Evolutionary conservation across 2,888 invertebrate genomes (phyloP).

Genomic region (Monoplex corrugatus): DNA sequence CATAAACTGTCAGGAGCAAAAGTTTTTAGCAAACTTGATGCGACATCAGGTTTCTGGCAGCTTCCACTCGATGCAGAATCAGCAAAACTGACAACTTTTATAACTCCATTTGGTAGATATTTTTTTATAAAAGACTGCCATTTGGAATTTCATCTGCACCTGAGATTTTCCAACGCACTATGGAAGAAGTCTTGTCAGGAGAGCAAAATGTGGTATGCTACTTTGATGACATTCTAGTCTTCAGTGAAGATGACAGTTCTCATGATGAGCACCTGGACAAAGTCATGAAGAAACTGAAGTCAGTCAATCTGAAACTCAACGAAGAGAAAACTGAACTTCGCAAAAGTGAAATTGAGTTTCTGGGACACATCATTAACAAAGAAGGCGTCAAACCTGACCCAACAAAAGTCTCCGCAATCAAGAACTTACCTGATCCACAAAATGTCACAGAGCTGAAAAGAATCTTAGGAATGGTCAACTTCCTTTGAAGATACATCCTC

Average conservation of each 20-base stretch:
- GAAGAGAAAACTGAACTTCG: conserved; percentile 55
- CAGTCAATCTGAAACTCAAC: conserved; percentile 57
- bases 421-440: conserved; percentile 51
- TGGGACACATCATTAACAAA: conserved; percentile 49
- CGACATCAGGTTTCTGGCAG: conserved; percentile 61
- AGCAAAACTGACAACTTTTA: conserved; percentile 54
- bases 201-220: not conserved
- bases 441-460: conserved; percentile 57
- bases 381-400: conserved; percentile 46
- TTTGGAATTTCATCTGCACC: conserved; percentile 54
- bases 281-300: conserved; percentile 46
- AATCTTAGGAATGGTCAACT: conserved; percentile 62
- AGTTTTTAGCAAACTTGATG: conserved; percentile 53
- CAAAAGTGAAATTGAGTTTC: conserved; percentile 39
- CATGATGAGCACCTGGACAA: conserved; percentile 55
- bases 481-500: conserved; percentile 58
- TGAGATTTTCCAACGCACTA: conserved; percentile 56
- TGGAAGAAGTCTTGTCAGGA: conserved; percentile 39
- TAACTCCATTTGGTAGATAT: conserved; percentile 51
- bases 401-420: conserved; percentile 57
- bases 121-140: conserved; percentile 48
- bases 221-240: conserved; percentile 58
- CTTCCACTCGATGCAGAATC: conserved; percentile 50
- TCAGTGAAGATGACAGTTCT: conserved; percentile 48
- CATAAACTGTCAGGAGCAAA: conserved; percentile 46